Percentiles rank a stretch among this genome's conserved stretches.
Evolutionary conservation across 2,888 invertebrate species (phyloP).

Genomic region (Thalpophila matura): DNA sequence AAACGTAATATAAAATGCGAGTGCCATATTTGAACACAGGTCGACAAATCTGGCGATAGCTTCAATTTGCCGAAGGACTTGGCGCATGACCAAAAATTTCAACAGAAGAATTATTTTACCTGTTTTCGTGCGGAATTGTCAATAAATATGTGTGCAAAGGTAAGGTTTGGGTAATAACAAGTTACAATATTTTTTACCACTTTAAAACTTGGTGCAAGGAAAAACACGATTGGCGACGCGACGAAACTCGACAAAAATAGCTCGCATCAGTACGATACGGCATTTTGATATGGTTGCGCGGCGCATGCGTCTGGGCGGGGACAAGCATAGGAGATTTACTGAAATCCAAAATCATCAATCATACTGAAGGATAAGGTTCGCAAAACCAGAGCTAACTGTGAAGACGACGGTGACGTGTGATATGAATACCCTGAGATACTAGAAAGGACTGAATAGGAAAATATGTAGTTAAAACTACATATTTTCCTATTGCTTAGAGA

Average conservation of each 20-base stretch:
- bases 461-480: too few species aligned
- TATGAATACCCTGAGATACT: neutral
- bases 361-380: conserved; percentile 18
- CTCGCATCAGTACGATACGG: conserved; percentile 61
- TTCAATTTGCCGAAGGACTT: conserved; percentile 40
- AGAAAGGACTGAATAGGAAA: neutral
- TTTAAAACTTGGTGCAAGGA: conserved; percentile 44
- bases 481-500: too few species aligned
- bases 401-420: neutral
- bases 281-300: conserved; percentile 61
- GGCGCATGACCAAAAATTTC: conserved; percentile 54
- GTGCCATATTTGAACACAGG: conserved; percentile 42
- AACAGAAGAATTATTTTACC: conserved; percentile 33
- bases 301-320: conserved; percentile 53
- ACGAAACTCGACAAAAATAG: conserved; percentile 66
- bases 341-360: conserved; percentile 32
- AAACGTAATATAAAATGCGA: conserved; percentile 42
- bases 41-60: conserved; percentile 43
- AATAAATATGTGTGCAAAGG: conserved; percentile 18
- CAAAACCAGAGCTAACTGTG: conserved; percentile 18
- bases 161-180: conserved; percentile 30
- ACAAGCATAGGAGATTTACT: conserved; percentile 52
- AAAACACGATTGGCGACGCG: conserved; percentile 58
- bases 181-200: conserved; percentile 36
- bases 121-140: conserved; percentile 12